Evolutionary conservation across 1,140 invertebrate species (phyloP).

Genomic region (Ectropis grisescens): DNA sequence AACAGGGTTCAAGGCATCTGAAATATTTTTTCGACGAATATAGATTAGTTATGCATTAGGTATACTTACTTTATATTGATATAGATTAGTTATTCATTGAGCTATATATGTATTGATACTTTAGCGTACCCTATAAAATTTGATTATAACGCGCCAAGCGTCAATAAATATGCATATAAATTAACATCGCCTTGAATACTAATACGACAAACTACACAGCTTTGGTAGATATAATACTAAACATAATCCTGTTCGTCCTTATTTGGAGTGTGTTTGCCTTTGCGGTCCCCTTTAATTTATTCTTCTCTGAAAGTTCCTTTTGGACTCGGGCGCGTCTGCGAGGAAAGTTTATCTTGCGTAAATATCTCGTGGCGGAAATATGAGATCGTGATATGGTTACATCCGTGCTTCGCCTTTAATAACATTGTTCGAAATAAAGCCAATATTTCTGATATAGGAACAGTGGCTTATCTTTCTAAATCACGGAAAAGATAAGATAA

Average conservation of each 20-base stretch:
- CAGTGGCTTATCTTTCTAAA: no score
- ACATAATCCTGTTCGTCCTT: constrained; percentile 16
- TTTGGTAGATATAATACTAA: constrained; percentile 10
- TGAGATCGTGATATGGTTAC: background rate
- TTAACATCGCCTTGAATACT: constrained; percentile 16
- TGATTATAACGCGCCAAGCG: no score
- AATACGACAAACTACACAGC: constrained; percentile 9
- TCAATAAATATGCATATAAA: constrained; percentile 6
- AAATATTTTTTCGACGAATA: no score
- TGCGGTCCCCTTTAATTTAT: constrained; percentile 17
- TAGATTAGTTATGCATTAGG: no score
- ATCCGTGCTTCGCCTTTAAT: background rate
- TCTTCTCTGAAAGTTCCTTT: constrained; percentile 13
- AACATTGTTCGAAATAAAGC: no score
- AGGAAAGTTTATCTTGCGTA: constrained; percentile 10
- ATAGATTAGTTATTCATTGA: no score
- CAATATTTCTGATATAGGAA: no score
- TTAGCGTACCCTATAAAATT: no score
- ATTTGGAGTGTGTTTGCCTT: constrained; percentile 17
- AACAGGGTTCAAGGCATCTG: no score
- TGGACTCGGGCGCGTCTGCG: constrained; percentile 6
- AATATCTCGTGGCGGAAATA: background rate
- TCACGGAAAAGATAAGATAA: no score
- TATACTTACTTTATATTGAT: no score
- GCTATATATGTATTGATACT: no score